Percentiles rank a stretch among this genome's conserved stretches.
Evolutionary conservation across 2,113 vertebrate species (phyloP).

Genomic region (Bufo bufo): DNA sequence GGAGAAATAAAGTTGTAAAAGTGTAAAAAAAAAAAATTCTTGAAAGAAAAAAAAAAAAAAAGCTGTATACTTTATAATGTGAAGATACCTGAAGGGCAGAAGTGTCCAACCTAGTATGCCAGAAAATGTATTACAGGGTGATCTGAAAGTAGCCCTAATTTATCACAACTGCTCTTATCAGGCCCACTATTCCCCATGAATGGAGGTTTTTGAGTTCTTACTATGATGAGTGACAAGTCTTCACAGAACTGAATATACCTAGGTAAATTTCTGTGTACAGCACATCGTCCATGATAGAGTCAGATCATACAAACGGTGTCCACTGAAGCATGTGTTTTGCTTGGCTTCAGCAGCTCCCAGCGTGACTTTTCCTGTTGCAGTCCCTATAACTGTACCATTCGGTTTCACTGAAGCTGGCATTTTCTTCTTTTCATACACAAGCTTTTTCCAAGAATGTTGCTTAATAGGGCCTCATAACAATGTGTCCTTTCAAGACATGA

Average conservation of each 20-base stretch:
- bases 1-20: too few relatives aligned
- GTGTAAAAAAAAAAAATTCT: too few relatives aligned
- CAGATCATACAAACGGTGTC: not conserved
- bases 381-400: constrained; percentile 21
- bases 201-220: too few relatives aligned
- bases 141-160: too few relatives aligned
- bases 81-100: too few relatives aligned
- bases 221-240: too few relatives aligned
- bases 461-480: constrained; percentile 30
- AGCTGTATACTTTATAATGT: too few relatives aligned
- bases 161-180: too few relatives aligned
- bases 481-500: constrained; percentile 33
- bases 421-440: constrained; percentile 28
- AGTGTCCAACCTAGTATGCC: too few relatives aligned
- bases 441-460: constrained; percentile 31
- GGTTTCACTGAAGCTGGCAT: constrained; percentile 21
- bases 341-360: constrained; percentile 21
- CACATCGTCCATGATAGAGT: not conserved
- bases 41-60: too few relatives aligned
- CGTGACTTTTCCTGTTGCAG: constrained; percentile 12
- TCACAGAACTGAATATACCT: not conserved
- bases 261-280: not conserved
- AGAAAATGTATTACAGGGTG: too few relatives aligned
- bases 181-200: not conserved
- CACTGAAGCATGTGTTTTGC: constrained; percentile 12